Evolutionary conservation across 2,797 vertebrate species (phyloP), one percentile per base, ranked within the genome.

Genomic region (Eleutherodactylus coqui): DNA sequence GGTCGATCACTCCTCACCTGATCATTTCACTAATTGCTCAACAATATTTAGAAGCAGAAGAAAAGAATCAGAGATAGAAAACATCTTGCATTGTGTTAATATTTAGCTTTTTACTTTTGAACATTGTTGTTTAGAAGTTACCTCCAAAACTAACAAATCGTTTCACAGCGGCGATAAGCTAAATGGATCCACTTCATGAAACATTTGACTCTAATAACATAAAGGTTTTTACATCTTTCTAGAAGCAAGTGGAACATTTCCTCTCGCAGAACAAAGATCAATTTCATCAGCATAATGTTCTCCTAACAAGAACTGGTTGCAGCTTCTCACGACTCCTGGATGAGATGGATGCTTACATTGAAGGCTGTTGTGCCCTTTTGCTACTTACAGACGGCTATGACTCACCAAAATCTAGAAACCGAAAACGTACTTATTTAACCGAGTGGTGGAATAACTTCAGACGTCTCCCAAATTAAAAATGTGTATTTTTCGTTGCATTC

Each of bases 191-290:
- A 49, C 72, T 75, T 45, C 72, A 49, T 7, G 43, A 75, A 75
- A 29, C 72, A 75, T 75, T 43, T 75, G 72, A 75, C 72, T 47
- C n/a, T 49, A 75, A 47, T 75, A 47, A 75, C 2, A 14, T 47
- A 32, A 49, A 75, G 72, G 43, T 17, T 49, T 75, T 49, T 49
- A 75, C 27, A 75, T 47, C 13, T 75, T 47, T 75, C 72, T 47
- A 49, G 43, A 75, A 72, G 19, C 69, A 72, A 75, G n/a, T 32
- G n/a, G n/a, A 75, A 75, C 72, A 49, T 75, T 47, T 75, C 43
- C 14, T 17, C n/a, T 75, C 43, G 32, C n/a, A 8, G 41, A 49
- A 75, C 72, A 75, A 49, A 75, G 72, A 75, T 75, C 43, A 75
- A 49, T 49, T 16, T 75, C 14, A 75, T 75, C n/a, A 27, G 43